Percentiles rank a stretch among this genome's conserved stretches.
Conservation (phyloP, 2,888 invertebrate genomes). For the Cryptus armator region DNA sequence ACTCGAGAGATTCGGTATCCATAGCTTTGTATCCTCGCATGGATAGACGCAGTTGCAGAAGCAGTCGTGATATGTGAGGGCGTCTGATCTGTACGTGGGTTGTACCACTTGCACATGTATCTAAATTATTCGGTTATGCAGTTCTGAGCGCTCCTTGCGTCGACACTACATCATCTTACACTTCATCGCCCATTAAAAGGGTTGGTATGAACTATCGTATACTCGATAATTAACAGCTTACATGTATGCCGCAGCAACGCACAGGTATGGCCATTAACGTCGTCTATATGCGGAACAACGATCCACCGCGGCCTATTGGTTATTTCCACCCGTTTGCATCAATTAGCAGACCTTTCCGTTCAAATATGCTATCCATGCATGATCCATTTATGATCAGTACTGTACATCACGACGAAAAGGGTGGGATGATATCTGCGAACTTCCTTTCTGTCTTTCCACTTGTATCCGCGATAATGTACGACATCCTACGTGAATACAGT, state of each 20-base stretch:
- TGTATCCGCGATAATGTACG: conserved; percentile 3
- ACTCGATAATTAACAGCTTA: conserved; percentile 11
- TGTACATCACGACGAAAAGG: neutral
- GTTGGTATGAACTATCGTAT: conserved; percentile 1
- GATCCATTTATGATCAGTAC: neutral
- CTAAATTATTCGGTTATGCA: conserved; percentile 14
- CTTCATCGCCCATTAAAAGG: conserved; percentile 13
- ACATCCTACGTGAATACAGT: conserved; percentile 5
- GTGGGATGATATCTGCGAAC: neutral
- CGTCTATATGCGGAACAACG: conserved; percentile 3
- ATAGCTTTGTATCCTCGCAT: conserved; percentile 32
- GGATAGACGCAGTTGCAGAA: conserved; percentile 18
- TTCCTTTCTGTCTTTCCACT: neutral
- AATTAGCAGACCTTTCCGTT: neutral
- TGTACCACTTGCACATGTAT: conserved; percentile 9
- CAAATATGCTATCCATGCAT: neutral
- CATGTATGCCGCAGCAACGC: conserved; percentile 1
- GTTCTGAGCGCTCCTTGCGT: conserved; percentile 10
- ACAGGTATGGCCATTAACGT: conserved; percentile 4
- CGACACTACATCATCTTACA: conserved; percentile 17
- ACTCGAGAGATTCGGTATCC: conserved; percentile 23
- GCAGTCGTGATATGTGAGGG: neutral
- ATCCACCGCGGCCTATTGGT: neutral
- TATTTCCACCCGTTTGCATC: neutral
- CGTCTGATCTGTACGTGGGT: neutral